Conservation (phyloP, 2,113 vertebrate genomes). For the Sardina pilchardus region DNA sequence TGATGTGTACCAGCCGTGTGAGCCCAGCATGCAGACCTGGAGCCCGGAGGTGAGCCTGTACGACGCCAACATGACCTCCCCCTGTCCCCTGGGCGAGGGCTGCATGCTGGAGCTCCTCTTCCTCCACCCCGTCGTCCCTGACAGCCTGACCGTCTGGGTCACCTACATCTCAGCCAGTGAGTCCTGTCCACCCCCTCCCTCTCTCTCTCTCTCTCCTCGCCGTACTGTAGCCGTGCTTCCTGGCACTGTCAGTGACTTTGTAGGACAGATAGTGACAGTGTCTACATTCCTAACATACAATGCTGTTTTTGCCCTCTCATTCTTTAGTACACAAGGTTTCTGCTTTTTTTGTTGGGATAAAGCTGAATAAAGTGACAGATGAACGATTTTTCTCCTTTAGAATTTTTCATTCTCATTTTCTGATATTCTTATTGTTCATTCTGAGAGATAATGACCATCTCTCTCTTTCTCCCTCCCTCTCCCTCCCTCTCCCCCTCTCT, state of each 20-base stretch:
- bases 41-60: constrained; percentile 92
- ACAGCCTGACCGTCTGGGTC: constrained; percentile 87
- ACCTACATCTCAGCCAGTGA: constrained; percentile 83
- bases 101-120: constrained; percentile 89
- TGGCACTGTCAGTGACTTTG: too few relatives aligned
- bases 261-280: too few relatives aligned
- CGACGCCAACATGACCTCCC: constrained; percentile 89
- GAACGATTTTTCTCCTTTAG: too few relatives aligned
- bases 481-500: background rate
- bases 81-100: constrained; percentile 82
- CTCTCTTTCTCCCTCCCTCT: too few relatives aligned
- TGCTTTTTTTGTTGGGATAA: too few relatives aligned
- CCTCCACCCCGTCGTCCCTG: constrained; percentile 77
- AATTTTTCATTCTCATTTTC: background rate
- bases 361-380: too few relatives aligned
- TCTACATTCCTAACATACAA: too few relatives aligned
- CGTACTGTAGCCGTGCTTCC: too few relatives aligned
- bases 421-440: background rate
- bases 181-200: background rate
- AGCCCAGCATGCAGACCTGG: constrained; percentile 93
- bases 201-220: background rate
- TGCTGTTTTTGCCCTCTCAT: too few relatives aligned
- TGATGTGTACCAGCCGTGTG: constrained; percentile 91
- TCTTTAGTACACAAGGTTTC: too few relatives aligned
- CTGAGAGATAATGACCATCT: background rate